Evolutionary conservation across 64 coral and sea anemone genomes (phyloP).

Genomic region (Dendronephthya gigantea): DNA sequence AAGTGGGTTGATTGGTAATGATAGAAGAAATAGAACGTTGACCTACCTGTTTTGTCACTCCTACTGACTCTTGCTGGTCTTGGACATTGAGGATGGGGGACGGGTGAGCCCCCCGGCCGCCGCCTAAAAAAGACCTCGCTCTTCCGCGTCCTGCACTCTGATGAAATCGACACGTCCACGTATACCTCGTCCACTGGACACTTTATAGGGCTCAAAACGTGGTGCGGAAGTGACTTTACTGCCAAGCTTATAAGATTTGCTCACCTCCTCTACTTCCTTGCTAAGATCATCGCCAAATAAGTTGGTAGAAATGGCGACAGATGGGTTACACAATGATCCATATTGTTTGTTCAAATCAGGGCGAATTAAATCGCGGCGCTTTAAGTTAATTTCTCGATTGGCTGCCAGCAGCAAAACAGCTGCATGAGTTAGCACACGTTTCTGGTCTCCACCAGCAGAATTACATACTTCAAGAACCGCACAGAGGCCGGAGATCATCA

Average conservation of each 20-base stretch:
- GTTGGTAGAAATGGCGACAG: not conserved
- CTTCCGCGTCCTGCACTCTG: not conserved
- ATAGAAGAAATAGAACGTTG: not conserved
- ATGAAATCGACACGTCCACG: not conserved
- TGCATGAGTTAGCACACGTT: conserved; percentile 18
- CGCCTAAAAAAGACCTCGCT: not conserved
- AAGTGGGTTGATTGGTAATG: not conserved
- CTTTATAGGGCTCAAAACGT: not conserved
- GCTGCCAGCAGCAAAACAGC: conserved; percentile 18
- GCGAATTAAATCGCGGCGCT: conserved; percentile 22
- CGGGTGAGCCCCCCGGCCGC: not conserved
- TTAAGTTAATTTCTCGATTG: conserved; percentile 24
- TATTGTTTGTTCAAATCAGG: conserved; percentile 33
- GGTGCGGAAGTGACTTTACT: not conserved
- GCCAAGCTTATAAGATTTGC: not conserved
- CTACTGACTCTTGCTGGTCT: not conserved
- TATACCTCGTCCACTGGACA: not conserved
- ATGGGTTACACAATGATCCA: conserved; percentile 22
- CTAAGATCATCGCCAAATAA: conserved; percentile 22
- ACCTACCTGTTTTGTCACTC: not conserved
- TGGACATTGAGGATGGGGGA: not conserved
- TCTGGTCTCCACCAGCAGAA: conserved; percentile 28
- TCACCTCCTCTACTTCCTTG: conserved; percentile 24
- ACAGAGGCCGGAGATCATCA: conserved; percentile 24
- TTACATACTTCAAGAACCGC: conserved; percentile 40